Base-by-base conservation (phyloP, 2,888 invertebrate genomes). In the Selenia dentaria region DNA sequence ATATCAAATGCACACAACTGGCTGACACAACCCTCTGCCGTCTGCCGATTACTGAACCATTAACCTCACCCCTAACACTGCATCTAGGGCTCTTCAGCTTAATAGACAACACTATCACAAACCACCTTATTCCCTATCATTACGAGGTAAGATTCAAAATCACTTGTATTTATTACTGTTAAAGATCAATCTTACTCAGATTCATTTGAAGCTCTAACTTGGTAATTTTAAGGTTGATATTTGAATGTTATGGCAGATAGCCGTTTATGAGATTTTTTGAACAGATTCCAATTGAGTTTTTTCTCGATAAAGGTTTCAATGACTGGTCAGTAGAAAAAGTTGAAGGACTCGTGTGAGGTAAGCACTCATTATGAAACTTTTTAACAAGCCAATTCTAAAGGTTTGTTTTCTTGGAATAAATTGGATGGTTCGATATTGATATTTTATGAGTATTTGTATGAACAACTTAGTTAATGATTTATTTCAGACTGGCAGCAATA, bases 1-100 rank as follows among this genome's bases (percentile, higher is more conserved):
- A 79, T 80, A 83, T 86, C 85, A 84, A 80, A 81, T 73, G 62
- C 85, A 73, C 51, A 12, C 49, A 22, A 22, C 22, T 49, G 12
- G 12, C 54, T 32, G 37, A 25, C 35, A 32, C 62, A 62, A 61
- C 75, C 78, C 77, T 59, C 69, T 51, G 58, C 70, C 70, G 67
- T 64, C 70, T 68, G 78, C 74, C 83, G 81, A 83, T 84, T 79
- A 84, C 78, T 77, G 67, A 76, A 75, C 83, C 84, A 84, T 86
- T 85, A 82, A 79, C 77, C 76, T 76, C 71, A 67, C 59, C 72
- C 70, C 70, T 39, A 36, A 43, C 53, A 39, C 35, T 49, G 38
- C 46, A 33, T 36, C 49, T 58, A 69, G 63, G 53, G 58, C 66
- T 54, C 71, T 72, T 59, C 58, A 66, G 56, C 38, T 55, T 57